phyloP scores from a whole-genome alignment of 1,140 invertebrate species.

The Calliopsis andreniformis region DNA sequence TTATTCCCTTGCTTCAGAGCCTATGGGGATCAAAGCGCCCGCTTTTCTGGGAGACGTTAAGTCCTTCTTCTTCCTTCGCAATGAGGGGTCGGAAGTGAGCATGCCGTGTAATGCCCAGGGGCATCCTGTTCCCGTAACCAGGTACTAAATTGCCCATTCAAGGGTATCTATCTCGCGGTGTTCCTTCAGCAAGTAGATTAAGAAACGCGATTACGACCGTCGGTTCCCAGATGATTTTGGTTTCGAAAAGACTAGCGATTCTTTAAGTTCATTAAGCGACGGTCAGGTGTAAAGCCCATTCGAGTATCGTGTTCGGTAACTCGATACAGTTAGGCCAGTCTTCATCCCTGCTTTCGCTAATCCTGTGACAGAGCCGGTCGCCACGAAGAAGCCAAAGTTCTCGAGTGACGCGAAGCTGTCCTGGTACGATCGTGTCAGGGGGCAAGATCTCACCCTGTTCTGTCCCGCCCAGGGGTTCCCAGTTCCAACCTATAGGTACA shows the following conservation, averaged over 20 bases:
- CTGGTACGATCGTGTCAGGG: constrained; percentile 72
- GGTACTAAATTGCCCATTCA: constrained; percentile 61
- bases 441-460: constrained; percentile 74
- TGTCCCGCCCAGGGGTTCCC: constrained; percentile 88
- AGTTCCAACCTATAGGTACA: constrained; percentile 83
- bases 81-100: constrained; percentile 65
- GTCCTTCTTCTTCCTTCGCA: constrained; percentile 63
- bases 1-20: constrained; percentile 64
- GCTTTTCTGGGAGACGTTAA: constrained; percentile 75
- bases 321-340: constrained; percentile 27
- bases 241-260: not conserved
- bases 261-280: constrained; percentile 24
- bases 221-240: no score
- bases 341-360: constrained; percentile 33
- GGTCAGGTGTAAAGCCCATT: not conserved
- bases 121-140: constrained; percentile 84
- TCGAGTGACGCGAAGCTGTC: constrained; percentile 81
- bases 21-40: constrained; percentile 75
- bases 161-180: constrained; percentile 29
- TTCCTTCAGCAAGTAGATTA: no score
- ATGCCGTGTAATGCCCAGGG: constrained; percentile 86
- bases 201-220: no score
- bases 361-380: constrained; percentile 83
- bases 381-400: constrained; percentile 84
- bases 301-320: constrained; percentile 42